A percentile compares a stretch with the other conserved stretches of the same genome.
These are phyloP conservation scores for Apocrypta bakeri DNA, from an alignment of 1,140 invertebrate genomes.

Conservation along the genomic window DNA sequence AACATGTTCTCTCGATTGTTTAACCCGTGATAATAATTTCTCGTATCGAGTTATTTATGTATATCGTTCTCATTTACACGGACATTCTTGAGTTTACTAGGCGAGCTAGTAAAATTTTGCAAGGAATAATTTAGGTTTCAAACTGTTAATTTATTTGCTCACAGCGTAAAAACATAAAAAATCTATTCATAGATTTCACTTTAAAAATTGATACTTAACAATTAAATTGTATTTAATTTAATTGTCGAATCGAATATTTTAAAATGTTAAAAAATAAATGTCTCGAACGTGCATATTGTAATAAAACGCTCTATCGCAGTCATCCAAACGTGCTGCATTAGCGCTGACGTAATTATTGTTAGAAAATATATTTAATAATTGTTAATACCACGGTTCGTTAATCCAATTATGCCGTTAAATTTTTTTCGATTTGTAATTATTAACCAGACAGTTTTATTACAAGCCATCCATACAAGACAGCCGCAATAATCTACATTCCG, in stretches of 20 bases:
- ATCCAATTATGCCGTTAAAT: constrained; percentile 16
- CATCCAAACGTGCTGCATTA: background rate
- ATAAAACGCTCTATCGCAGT: no score
- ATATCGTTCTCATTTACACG: background rate
- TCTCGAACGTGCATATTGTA: no score
- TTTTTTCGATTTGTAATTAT: constrained; percentile 14
- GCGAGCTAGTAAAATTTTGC: no score
- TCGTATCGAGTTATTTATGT: background rate
- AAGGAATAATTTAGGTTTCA: no score
- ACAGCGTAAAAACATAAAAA: no score
- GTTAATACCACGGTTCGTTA: constrained; percentile 16
- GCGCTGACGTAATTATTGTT: constrained; percentile 7
- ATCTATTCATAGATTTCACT: no score
- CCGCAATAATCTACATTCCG: constrained; percentile 28
- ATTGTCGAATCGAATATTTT: no score
- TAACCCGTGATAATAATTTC: background rate
- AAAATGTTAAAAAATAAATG: no score
- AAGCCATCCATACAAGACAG: background rate
- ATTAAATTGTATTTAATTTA: no score
- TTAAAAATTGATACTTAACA: no score
- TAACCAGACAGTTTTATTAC: background rate
- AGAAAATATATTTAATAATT: background rate
- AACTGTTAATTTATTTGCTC: no score
- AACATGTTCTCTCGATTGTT: background rate
- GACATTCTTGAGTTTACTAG: no score